These are phyloP conservation scores for Catharus minimus DNA, from an alignment of 2,113 vertebrate genomes.

Conservation along the genomic window DNA sequence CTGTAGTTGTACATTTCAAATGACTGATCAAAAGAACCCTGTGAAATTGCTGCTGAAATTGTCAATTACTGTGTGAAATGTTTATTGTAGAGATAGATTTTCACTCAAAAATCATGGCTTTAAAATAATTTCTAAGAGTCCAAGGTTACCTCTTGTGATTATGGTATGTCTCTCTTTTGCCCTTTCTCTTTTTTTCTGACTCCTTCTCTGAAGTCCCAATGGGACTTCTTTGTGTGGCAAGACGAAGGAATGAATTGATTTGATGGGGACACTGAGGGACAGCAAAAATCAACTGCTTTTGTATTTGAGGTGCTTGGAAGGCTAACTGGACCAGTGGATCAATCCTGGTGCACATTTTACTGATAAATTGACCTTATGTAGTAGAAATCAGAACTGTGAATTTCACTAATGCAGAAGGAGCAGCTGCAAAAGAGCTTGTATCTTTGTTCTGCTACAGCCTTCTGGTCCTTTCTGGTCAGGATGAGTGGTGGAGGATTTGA, in stretches of 20 bases:
- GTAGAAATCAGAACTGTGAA: neutral
- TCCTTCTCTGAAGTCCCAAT: neutral
- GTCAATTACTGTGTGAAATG: slow-evolving; percentile 25
- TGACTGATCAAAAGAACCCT: slow-evolving; percentile 22
- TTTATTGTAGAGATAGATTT: neutral
- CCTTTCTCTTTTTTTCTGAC: neutral
- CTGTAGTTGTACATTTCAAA: slow-evolving; percentile 9
- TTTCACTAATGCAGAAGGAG: neutral
- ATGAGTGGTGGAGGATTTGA: neutral
- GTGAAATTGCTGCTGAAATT: slow-evolving; percentile 38
- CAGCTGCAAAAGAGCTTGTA: neutral
- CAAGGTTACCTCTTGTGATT: slow-evolving; percentile 3
- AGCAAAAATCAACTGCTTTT: neutral
- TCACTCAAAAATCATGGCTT: neutral
- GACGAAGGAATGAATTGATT: neutral
- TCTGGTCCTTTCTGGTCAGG: neutral
- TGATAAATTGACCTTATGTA: neutral
- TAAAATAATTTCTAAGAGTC: neutral
- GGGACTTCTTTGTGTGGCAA: neutral
- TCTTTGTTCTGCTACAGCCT: neutral
- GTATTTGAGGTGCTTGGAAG: neutral
- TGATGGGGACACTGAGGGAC: neutral
- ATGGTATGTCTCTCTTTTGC: neutral
- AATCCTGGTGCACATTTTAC: neutral
- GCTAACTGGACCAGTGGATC: neutral